Evolutionary conservation across 2,888 invertebrate genomes (phyloP).

Genomic region (Netelia virgata): DNA sequence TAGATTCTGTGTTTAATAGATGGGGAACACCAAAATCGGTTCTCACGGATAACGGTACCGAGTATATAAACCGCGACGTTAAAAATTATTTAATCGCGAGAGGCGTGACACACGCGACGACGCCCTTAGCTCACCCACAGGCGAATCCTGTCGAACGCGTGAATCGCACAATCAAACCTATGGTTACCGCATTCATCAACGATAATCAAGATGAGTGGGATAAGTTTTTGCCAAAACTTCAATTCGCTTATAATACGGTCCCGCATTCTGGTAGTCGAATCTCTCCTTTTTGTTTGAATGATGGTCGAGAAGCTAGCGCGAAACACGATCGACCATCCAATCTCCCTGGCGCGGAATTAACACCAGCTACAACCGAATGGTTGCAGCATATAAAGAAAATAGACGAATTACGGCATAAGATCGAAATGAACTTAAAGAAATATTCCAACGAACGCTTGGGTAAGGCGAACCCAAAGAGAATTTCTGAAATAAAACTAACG

Average conservation of each 20-base stretch:
- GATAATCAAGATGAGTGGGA: background rate
- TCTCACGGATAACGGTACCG: background rate
- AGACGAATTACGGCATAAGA: background rate
- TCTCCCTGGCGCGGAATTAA: background rate
- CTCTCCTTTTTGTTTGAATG: background rate
- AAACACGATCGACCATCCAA: background rate
- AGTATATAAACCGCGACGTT: background rate
- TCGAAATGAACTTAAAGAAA: background rate
- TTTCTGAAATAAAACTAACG: background rate
- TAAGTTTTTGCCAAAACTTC: background rate
- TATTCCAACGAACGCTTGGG: background rate
- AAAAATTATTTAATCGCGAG: background rate
- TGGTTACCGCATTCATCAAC: background rate
- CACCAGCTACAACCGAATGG: background rate
- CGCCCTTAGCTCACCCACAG: background rate
- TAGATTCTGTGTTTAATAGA: background rate
- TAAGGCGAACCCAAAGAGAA: background rate
- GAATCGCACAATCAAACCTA: background rate
- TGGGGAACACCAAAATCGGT: background rate
- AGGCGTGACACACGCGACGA: background rate
- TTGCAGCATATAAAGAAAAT: background rate
- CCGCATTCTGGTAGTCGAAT: background rate
- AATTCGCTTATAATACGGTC: background rate
- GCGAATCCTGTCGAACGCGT: background rate
- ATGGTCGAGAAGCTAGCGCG: constrained; percentile 2